These are phyloP conservation scores for Oryzias curvinotus DNA, from an alignment of 2,113 vertebrate species.

Conservation along the genomic window DNA sequence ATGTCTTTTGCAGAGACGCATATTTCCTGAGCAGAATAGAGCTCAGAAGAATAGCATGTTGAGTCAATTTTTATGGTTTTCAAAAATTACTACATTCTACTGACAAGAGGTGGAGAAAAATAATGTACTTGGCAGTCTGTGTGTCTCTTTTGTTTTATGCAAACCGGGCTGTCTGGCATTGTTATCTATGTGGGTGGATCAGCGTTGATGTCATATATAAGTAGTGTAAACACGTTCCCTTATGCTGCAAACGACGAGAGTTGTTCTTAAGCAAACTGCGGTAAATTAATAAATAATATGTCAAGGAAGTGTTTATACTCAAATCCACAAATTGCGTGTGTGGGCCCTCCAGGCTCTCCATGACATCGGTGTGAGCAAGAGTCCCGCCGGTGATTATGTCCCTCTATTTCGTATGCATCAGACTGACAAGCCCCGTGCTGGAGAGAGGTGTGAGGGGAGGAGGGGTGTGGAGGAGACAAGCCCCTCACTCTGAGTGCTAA, in stretches of 20 bases:
- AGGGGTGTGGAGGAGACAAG: constrained; percentile 69
- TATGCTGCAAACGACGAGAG: constrained; percentile 46
- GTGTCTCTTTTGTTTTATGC: constrained; percentile 47
- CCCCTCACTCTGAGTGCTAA: constrained; percentile 85
- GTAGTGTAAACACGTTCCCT: constrained; percentile 65
- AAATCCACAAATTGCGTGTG: constrained; percentile 61
- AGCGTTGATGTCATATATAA: constrained; percentile 65
- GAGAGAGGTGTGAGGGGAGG: constrained; percentile 42
- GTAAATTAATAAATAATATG: constrained; percentile 67
- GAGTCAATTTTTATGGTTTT: neutral
- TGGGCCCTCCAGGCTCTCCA: constrained; percentile 33
- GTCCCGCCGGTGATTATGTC: constrained; percentile 56
- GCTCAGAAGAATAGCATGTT: neutral
- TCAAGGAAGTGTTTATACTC: constrained; percentile 44
- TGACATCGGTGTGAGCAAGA: constrained; percentile 48
- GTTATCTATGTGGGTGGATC: constrained; percentile 55
- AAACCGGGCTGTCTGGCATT: constrained; percentile 37
- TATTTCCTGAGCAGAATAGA: neutral
- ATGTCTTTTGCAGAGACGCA: no score
- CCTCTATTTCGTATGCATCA: constrained; percentile 66
- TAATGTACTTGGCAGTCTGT: constrained; percentile 23
- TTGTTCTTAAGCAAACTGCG: constrained; percentile 63
- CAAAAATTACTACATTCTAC: neutral
- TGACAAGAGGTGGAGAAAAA: constrained; percentile 18
- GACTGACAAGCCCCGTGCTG: constrained; percentile 77